These are phyloP conservation scores for Prunella fulvescens DNA, from an alignment of 2,113 vertebrate genomes.

Conservation along the genomic window DNA sequence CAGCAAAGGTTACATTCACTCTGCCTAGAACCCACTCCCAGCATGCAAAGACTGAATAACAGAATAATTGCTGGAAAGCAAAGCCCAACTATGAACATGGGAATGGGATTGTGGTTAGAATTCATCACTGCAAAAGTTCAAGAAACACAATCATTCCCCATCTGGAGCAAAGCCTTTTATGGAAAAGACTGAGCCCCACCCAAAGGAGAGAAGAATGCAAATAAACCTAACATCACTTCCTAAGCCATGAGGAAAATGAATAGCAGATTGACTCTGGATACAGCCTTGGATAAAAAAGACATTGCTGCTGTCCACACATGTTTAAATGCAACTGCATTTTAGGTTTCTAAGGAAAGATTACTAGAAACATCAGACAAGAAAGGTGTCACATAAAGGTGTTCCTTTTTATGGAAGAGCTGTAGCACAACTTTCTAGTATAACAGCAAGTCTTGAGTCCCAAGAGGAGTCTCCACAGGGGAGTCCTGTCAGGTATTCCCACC, in stretches of 20 bases:
- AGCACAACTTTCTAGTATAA: not conserved
- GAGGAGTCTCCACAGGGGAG: not conserved
- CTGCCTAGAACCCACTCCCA: not conserved
- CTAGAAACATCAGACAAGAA: not conserved
- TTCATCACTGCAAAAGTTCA: not conserved
- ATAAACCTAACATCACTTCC: not conserved
- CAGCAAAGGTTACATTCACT: not conserved
- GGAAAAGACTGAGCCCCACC: not conserved
- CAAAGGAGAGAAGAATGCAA: not conserved
- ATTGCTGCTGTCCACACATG: not conserved
- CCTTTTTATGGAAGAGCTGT: not conserved
- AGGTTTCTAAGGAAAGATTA: not conserved
- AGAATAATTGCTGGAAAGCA: not conserved
- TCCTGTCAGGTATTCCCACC: not conserved
- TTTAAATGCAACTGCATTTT: not conserved
- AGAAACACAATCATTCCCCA: not conserved
- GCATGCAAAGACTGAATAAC: not conserved
- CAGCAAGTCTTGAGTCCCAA: not conserved
- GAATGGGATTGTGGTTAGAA: not conserved
- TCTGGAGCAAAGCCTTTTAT: not conserved
- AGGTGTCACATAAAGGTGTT: not conserved
- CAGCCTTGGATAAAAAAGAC: not conserved
- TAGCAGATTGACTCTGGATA: not conserved
- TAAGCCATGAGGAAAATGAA: not conserved
- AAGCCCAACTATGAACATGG: not conserved